Evolutionary conservation across 2,797 vertebrate species (phyloP).

Genomic region (Zalophus californianus): DNA sequence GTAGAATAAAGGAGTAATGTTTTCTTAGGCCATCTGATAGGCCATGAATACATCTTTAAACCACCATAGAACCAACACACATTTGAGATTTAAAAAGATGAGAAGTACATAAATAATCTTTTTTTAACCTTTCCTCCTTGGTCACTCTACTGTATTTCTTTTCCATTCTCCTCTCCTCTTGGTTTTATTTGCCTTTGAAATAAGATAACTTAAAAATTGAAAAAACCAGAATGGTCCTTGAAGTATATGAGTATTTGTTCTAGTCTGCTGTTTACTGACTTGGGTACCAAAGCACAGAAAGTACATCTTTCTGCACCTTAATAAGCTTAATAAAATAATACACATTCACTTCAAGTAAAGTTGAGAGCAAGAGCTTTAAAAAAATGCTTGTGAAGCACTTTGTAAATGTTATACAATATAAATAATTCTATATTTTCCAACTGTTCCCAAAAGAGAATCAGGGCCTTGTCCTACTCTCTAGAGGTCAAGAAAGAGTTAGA

Average conservation of each 20-base stretch:
- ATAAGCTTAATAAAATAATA: slow-evolving; percentile 29
- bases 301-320: slow-evolving; percentile 34
- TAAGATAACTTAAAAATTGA: neutral
- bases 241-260: slow-evolving; percentile 4
- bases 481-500: slow-evolving; percentile 74
- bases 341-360: slow-evolving; percentile 55
- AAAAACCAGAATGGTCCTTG: neutral
- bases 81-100: slow-evolving; percentile 39
- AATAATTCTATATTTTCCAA: slow-evolving; percentile 67
- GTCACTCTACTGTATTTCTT: slow-evolving; percentile 11
- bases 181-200: slow-evolving; percentile 59
- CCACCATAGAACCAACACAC: neutral
- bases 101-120: slow-evolving; percentile 16
- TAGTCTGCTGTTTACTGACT: slow-evolving; percentile 31
- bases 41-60: slow-evolving; percentile 43
- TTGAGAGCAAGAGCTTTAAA: slow-evolving; percentile 51
- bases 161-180: neutral
- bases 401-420: slow-evolving; percentile 71
- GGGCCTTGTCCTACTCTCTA: slow-evolving; percentile 52
- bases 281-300: slow-evolving; percentile 63
- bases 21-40: slow-evolving; percentile 11
- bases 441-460: slow-evolving; percentile 57
- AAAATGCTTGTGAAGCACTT: slow-evolving; percentile 66
- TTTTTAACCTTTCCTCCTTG: slow-evolving; percentile 38
- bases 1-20: neutral